Conservation (phyloP, 2,113 vertebrate genomes). For the Pleuronectes platessa region DNA sequence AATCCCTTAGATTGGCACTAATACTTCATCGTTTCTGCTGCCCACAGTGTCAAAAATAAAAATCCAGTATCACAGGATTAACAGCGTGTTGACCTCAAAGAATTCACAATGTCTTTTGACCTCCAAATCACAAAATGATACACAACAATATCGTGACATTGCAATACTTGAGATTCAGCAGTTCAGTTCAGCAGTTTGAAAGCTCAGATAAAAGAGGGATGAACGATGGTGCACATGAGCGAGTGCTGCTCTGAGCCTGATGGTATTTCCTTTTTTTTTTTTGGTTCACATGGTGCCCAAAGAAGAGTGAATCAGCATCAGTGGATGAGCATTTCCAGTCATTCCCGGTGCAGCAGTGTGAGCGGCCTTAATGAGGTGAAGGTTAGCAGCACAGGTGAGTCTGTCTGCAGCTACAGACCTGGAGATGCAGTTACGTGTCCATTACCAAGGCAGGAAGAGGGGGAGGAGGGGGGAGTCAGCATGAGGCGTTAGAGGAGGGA, state of each 20-base stretch:
- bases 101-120: slow-evolving; percentile 1
- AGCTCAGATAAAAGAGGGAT: slow-evolving; percentile 13
- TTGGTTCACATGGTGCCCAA: slow-evolving; percentile 7
- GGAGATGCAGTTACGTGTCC: slow-evolving; percentile 49
- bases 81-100: background rate
- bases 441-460: slow-evolving; percentile 54
- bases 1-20: too few species aligned
- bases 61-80: too few species aligned
- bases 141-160: background rate
- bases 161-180: slow-evolving; percentile 18
- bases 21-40: too few species aligned
- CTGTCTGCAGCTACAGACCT: slow-evolving; percentile 48
- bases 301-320: slow-evolving; percentile 35
- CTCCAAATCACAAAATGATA: slow-evolving; percentile 7
- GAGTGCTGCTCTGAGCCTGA: slow-evolving; percentile 19
- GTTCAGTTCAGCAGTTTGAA: slow-evolving; percentile 20
- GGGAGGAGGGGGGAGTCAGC: slow-evolving; percentile 3
- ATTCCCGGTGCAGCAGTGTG: slow-evolving; percentile 61
- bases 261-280: slow-evolving; percentile 5
- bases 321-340: slow-evolving; percentile 66
- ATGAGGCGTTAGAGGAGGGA: slow-evolving; percentile 3
- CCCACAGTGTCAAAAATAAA: too few species aligned
- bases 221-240: slow-evolving; percentile 22
- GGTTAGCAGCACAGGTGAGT: slow-evolving; percentile 56
- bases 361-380: slow-evolving; percentile 54